These are phyloP conservation scores for Leptoclinus maculatus DNA, from an alignment of 2,797 vertebrate species.

Conservation along the genomic window DNA sequence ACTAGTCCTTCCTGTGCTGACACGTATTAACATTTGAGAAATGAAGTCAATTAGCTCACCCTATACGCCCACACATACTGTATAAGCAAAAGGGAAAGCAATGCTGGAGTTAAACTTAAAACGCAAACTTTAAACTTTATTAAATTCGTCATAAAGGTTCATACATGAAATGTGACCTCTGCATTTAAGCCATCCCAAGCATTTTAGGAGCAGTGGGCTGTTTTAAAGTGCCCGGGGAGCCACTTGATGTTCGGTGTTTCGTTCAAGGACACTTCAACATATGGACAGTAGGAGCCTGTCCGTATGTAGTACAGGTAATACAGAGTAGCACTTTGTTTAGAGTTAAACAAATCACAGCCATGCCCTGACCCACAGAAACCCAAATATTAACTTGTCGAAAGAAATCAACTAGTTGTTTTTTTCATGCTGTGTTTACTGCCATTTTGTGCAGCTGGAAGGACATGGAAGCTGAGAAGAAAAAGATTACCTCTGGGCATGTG, in stretches of 20 bases:
- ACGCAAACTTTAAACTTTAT: not conserved
- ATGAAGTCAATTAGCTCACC: conserved; percentile 28
- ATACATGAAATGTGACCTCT: not conserved
- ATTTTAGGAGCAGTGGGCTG: not conserved
- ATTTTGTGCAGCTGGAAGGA: conserved; percentile 29
- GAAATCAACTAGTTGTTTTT: conserved; percentile 35
- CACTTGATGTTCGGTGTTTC: not conserved
- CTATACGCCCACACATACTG: not conserved
- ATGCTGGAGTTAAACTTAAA: not conserved
- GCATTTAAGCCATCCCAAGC: not conserved
- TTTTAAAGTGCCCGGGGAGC: not conserved
- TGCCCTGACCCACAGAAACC: conserved; percentile 19
- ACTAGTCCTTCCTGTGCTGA: conserved; percentile 45
- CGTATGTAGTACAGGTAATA: not conserved
- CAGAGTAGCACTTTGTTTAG: not conserved
- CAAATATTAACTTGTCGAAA: conserved; percentile 34
- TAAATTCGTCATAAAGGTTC: no score
- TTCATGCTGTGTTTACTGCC: conserved; percentile 6
- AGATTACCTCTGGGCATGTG: conserved; percentile 61
- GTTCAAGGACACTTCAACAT: not conserved
- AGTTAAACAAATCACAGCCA: conserved; percentile 20
- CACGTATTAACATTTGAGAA: conserved; percentile 53
- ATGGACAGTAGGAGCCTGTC: not conserved
- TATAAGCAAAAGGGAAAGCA: not conserved
- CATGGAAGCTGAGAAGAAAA: conserved; percentile 28